A percentile compares a stretch with the other conserved stretches of the same genome.
Evolutionary conservation across 2,797 vertebrate genomes (phyloP).

Genomic region (Oreonectes daqikongensis): DNA sequence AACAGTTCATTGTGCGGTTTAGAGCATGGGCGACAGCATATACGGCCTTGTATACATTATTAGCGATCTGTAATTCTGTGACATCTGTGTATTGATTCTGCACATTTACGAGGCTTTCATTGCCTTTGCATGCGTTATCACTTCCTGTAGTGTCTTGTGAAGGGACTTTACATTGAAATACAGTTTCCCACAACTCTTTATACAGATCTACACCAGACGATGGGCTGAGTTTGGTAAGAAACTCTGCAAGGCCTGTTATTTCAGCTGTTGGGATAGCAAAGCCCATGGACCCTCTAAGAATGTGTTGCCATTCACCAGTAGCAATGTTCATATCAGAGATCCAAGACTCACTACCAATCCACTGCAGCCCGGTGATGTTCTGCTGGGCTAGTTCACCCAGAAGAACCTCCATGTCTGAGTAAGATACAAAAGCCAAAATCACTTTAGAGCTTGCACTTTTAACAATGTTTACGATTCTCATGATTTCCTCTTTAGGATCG

Average conservation of each 20-base stretch:
- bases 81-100: constrained; percentile 69
- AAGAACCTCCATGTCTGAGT: constrained; percentile 68
- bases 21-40: constrained; percentile 72
- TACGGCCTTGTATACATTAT: constrained; percentile 76
- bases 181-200: constrained; percentile 52
- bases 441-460: constrained; percentile 63
- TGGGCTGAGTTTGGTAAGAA: constrained; percentile 62
- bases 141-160: constrained; percentile 7
- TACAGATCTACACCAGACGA: constrained; percentile 42
- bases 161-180: constrained; percentile 54
- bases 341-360: constrained; percentile 77
- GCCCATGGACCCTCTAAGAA: constrained; percentile 67
- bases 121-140: constrained; percentile 60
- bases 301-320: constrained; percentile 54
- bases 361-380: constrained; percentile 67
- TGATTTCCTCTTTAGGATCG: constrained; percentile 56
- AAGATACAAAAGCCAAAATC: constrained; percentile 62
- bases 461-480: constrained; percentile 48
- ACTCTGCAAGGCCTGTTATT: constrained; percentile 71
- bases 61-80: constrained; percentile 66
- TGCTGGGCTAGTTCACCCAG: constrained; percentile 65
- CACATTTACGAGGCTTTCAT: constrained; percentile 63
- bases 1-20: constrained; percentile 55
- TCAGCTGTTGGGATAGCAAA: constrained; percentile 67
- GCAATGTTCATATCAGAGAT: constrained; percentile 66